Evolutionary conservation across 2,888 invertebrate species (phyloP).

Genomic region (Stictocephala bisonia): DNA sequence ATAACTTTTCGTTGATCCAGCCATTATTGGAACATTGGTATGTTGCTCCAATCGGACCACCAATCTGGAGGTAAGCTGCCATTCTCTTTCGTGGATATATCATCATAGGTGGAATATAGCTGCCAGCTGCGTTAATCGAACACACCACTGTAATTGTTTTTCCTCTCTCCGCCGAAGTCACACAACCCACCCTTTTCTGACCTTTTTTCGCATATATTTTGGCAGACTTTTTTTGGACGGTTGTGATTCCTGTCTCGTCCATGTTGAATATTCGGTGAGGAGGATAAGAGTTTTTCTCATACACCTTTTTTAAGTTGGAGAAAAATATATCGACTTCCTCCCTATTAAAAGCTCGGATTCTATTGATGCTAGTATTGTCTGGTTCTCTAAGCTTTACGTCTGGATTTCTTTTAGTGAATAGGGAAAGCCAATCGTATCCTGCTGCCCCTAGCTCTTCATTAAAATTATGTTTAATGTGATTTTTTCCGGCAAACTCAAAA

Average conservation of each 20-base stretch:
- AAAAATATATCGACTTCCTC: conserved; percentile 58
- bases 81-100: conserved; percentile 65
- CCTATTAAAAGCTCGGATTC: conserved; percentile 59
- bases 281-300: conserved; percentile 49
- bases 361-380: conserved; percentile 60
- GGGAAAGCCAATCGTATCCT: conserved; percentile 54
- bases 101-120: conserved; percentile 65
- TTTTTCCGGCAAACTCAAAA: conserved; percentile 39
- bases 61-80: conserved; percentile 59
- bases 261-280: conserved; percentile 62
- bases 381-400: conserved; percentile 58
- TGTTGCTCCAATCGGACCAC: conserved; percentile 18
- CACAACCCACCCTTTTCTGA: conserved; percentile 4
- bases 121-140: conserved; percentile 63
- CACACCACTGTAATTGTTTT: conserved; percentile 63
- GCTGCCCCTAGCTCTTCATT: conserved; percentile 40
- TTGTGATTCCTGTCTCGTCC: conserved; percentile 64
- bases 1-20: conserved; percentile 29
- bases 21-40: conserved; percentile 41
- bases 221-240: conserved; percentile 17
- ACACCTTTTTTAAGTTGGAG: conserved; percentile 54
- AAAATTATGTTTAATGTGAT: conserved; percentile 50
- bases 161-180: conserved; percentile 28
- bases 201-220: too few relatives aligned
- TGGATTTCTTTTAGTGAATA: too few relatives aligned